Evolutionary conservation across 2,888 invertebrate genomes (phyloP).

Genomic region (Aphrophora alni): DNA sequence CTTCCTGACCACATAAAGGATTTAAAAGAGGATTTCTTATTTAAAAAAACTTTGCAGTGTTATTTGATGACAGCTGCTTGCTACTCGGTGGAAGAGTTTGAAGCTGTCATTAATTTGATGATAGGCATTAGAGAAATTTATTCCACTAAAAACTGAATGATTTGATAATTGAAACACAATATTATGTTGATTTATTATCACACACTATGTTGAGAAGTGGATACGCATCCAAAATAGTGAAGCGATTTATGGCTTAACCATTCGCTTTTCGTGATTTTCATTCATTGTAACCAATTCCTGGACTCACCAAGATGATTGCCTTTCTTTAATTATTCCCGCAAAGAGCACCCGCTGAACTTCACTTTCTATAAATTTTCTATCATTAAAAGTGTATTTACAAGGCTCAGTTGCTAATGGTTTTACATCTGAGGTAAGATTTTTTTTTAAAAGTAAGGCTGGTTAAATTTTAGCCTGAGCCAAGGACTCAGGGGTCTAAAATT

Average conservation of each 20-base stretch:
- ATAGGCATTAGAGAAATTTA: slow-evolving; percentile 43
- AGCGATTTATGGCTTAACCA: slow-evolving; percentile 11
- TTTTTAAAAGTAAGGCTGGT: slow-evolving; percentile 12
- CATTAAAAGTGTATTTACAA: not conserved
- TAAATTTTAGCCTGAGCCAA: slow-evolving; percentile 11
- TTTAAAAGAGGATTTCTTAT: no score
- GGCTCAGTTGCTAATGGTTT: not conserved
- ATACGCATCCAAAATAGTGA: slow-evolving; percentile 39
- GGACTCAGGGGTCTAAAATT: no score
- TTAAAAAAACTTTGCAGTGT: no score
- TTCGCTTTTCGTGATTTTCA: slow-evolving; percentile 12
- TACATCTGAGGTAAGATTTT: not conserved
- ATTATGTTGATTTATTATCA: no score
- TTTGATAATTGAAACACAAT: slow-evolving; percentile 37
- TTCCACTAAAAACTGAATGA: slow-evolving; percentile 38
- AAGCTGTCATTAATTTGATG: no score
- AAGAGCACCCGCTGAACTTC: no score
- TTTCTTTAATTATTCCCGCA: slow-evolving; percentile 17
- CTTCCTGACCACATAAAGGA: no score
- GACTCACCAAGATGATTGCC: slow-evolving; percentile 27
- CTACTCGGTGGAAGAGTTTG: slow-evolving; percentile 23
- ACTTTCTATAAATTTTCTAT: not conserved
- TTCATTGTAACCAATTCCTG: slow-evolving; percentile 7
- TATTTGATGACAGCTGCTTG: slow-evolving; percentile 28
- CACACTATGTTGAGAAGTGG: slow-evolving; percentile 41